These are phyloP conservation scores for Sminthopsis crassicaudata DNA, from an alignment of 2,113 vertebrate species.

Conservation along the genomic window DNA sequence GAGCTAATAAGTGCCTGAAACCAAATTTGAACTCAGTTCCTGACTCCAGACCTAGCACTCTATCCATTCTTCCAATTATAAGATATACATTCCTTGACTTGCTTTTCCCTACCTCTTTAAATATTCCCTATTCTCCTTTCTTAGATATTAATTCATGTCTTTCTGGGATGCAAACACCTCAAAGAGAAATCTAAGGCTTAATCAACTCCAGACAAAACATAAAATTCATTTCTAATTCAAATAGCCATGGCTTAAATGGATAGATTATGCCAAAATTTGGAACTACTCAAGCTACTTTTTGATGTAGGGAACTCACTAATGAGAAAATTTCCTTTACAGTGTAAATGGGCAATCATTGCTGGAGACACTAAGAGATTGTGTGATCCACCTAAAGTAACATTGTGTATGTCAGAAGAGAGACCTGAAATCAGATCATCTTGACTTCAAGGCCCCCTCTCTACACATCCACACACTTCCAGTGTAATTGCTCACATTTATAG, in stretches of 20 bases:
- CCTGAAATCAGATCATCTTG: background rate
- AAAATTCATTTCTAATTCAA: background rate
- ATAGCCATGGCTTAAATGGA: background rate
- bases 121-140: background rate
- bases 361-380: background rate
- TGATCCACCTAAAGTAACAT: background rate
- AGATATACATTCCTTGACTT: background rate
- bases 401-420: background rate
- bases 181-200: background rate
- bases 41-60: background rate
- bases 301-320: background rate
- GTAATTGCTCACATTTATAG: background rate
- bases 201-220: background rate
- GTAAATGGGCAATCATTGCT: background rate
- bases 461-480: background rate
- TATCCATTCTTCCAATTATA: background rate
- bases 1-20: background rate
- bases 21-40: background rate
- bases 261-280: background rate
- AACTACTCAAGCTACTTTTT: background rate
- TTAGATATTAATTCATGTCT: background rate
- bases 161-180: background rate
- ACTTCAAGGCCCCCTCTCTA: background rate
- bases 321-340: background rate
- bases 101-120: background rate